Base-by-base conservation (phyloP, 2,888 invertebrate genomes). In the Lordiphosa fenestrarum region DNA sequence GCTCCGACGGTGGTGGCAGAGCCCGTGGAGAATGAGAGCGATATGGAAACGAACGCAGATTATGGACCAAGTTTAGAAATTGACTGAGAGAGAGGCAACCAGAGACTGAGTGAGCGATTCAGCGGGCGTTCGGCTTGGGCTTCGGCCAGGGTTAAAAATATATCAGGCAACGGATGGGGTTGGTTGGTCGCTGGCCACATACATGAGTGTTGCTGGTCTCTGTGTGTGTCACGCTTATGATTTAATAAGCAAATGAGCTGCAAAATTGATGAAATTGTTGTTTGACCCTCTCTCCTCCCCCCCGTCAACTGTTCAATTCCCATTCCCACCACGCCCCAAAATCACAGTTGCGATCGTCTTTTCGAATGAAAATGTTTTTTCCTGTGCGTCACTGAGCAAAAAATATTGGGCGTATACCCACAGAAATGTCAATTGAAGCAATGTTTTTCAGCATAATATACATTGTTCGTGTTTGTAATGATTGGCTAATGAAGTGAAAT, bases 181-280 rank as follows among this genome's bases (percentile, higher is more conserved):
- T 61, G 73, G 46, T 55, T 25, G 6, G 38, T 54, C 44, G 37
- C 55, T 49, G 35, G 36, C 55, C 57, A 25, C 47, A 33, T 41
- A 50, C 46, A 40, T 35, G 44, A 44, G 36, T 44, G 56, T 33
- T 33, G 41, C 6, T 42, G 46, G 23, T 44, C 55, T 56, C 38
- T 15, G 54, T 55, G 62, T 76, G 68, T 85, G 86, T 82, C 84
- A 67, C 71, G 69, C 80, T 78, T 73, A 73, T 82, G 85, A 74
- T 81, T 85, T 86, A 87, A 84, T 85, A 85, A 87, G 78, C 84
- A 87, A 85, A 87, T 85, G 76, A 86, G 82, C 82, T 86, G 70
- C 67, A 55, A 85, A 78, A 78, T 76, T 86, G 61, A 77, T 85
- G 65, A 71, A 81, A 85, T 73, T 77, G 69, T 69, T 80, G 58